Conservation (phyloP, 2,888 invertebrate genomes). For the Eupithecia insigniata region DNA sequence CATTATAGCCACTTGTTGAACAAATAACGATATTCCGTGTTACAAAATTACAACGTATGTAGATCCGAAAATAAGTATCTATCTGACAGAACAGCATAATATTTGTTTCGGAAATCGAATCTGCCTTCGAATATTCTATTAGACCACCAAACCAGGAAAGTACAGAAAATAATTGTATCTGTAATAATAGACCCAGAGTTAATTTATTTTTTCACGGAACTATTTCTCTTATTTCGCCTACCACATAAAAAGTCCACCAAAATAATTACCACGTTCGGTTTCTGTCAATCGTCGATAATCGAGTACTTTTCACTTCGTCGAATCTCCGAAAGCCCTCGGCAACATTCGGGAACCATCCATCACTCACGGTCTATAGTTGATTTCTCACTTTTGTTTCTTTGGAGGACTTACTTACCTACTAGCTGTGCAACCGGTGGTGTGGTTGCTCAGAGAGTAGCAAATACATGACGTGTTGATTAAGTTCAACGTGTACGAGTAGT, state of each 20-base stretch:
- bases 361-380: slow-evolving; percentile 17
- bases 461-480: too few relatives aligned
- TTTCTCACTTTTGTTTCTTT: slow-evolving; percentile 38
- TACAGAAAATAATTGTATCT: not conserved
- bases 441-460: too few relatives aligned
- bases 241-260: not conserved
- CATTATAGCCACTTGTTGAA: too few relatives aligned
- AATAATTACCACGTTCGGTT: slow-evolving; percentile 1
- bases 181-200: not conserved
- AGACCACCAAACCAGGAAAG: not conserved
- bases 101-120: too few relatives aligned
- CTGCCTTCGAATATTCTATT: too few relatives aligned
- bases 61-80: too few relatives aligned
- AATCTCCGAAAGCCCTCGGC: not conserved
- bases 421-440: too few relatives aligned
- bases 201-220: not conserved
- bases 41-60: too few relatives aligned
- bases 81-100: too few relatives aligned
- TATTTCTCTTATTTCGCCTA: not conserved
- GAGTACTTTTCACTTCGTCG: slow-evolving; percentile 3
- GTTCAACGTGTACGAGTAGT: too few relatives aligned
- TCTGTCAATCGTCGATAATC: not conserved
- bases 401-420: too few relatives aligned
- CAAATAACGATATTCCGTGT: too few relatives aligned
- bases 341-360: slow-evolving; percentile 9